Evolutionary conservation across 2,888 invertebrate species (phyloP).

Genomic region (Hydrotaea diabolus): DNA sequence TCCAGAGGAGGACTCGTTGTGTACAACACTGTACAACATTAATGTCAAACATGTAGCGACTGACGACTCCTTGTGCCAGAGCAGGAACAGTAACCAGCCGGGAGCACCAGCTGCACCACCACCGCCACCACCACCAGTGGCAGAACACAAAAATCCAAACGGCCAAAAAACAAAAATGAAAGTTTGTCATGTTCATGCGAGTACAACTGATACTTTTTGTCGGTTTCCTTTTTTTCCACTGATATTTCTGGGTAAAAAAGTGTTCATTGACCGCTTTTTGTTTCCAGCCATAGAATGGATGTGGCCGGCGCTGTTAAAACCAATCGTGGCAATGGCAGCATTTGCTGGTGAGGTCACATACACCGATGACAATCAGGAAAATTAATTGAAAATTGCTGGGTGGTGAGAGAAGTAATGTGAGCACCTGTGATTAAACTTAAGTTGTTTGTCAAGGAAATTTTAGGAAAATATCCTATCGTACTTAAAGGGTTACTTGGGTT

Average conservation of each 20-base stretch:
- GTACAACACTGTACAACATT: constrained; percentile 46
- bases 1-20: constrained; percentile 71
- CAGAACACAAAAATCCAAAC: background rate
- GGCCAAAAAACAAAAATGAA: background rate
- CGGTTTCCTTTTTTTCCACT: background rate
- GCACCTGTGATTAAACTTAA: too few relatives aligned
- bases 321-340: too few relatives aligned
- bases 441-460: too few relatives aligned
- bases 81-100: background rate
- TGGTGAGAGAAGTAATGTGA: too few relatives aligned
- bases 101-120: background rate
- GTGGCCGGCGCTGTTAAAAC: background rate
- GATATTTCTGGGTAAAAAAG: background rate
- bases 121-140: background rate
- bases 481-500: too few relatives aligned
- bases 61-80: background rate
- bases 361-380: too few relatives aligned
- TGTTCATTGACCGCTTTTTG: constrained; percentile 13
- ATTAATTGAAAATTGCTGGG: too few relatives aligned
- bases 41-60: constrained; percentile 37
- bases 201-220: constrained; percentile 15
- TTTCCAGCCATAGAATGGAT: background rate
- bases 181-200: constrained; percentile 20
- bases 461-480: too few relatives aligned
- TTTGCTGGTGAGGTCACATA: too few relatives aligned